Percentiles rank a stretch among this genome's conserved stretches.
These are phyloP conservation scores for Oryctolagus cuniculus DNA, from an alignment of 2,113 vertebrate genomes.

Conservation along the genomic window DNA sequence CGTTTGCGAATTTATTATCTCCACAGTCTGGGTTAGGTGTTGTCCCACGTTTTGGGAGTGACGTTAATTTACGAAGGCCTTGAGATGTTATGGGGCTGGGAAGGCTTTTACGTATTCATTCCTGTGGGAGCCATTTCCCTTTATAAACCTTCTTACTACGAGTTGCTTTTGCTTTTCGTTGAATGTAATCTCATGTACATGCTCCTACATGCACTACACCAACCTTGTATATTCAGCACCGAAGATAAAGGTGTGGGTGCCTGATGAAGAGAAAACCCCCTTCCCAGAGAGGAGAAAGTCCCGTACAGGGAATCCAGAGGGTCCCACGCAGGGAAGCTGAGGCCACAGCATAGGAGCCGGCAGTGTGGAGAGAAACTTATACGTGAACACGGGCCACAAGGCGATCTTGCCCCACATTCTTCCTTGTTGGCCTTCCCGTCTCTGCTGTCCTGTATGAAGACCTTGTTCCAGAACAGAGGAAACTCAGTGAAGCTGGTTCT, in stretches of 20 bases:
- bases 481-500: neutral
- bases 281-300: slow-evolving; percentile 19
- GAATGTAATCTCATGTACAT: neutral
- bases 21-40: neutral
- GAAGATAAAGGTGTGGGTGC: neutral
- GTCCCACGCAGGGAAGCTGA: neutral
- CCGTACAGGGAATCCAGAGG: neutral
- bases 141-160: neutral
- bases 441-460: neutral
- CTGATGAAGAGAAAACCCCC: neutral
- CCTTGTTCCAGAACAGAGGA: neutral
- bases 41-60: neutral
- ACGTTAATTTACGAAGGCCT: neutral
- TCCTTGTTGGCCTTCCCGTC: neutral
- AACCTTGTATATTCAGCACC: neutral
- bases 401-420: neutral
- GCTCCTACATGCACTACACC: neutral
- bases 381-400: neutral
- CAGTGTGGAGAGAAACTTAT: neutral
- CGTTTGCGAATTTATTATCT: neutral
- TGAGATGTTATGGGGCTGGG: neutral
- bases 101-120: slow-evolving; percentile 8
- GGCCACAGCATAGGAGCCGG: neutral
- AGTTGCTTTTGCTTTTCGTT: neutral
- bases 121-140: neutral